Percentiles rank a stretch among this genome's conserved stretches.
Evolutionary conservation across 1,140 invertebrate genomes (phyloP).

Genomic region (Triops longicaudatus): DNA sequence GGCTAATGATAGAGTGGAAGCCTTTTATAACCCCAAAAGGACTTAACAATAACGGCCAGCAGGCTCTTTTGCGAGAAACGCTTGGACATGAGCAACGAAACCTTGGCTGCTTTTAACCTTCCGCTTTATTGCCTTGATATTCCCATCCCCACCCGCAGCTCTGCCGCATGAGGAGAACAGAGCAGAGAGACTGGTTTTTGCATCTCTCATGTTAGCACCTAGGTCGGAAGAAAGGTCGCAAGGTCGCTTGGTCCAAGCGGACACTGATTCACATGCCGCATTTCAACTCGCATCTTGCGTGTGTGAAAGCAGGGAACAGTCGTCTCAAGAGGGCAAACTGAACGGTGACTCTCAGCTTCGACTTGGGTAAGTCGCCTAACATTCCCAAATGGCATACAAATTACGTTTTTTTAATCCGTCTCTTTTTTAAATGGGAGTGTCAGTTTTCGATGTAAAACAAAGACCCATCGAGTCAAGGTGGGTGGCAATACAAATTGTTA

Average conservation of each 20-base stretch:
- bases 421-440: not conserved
- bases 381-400: not conserved
- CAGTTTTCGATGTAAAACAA: not conserved
- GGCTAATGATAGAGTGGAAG: constrained; percentile 14
- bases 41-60: constrained; percentile 10
- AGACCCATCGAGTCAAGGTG: not conserved
- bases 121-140: not conserved
- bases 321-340: too few relatives aligned
- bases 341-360: too few relatives aligned
- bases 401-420: not conserved
- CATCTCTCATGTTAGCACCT: not conserved
- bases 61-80: not conserved
- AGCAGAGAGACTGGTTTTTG: not conserved
- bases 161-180: not conserved
- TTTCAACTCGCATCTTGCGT: not conserved
- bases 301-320: not conserved
- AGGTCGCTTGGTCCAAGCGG: not conserved
- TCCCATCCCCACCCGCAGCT: not conserved
- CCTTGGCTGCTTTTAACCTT: not conserved
- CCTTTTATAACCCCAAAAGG: constrained; percentile 11
- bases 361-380: too few relatives aligned
- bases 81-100: constrained; percentile 7
- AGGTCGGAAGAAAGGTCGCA: not conserved
- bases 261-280: not conserved
- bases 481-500: not conserved